phyloP scores from a whole-genome alignment of 2,888 invertebrate genomes.

The Chalcosyrphus nemorum region DNA sequence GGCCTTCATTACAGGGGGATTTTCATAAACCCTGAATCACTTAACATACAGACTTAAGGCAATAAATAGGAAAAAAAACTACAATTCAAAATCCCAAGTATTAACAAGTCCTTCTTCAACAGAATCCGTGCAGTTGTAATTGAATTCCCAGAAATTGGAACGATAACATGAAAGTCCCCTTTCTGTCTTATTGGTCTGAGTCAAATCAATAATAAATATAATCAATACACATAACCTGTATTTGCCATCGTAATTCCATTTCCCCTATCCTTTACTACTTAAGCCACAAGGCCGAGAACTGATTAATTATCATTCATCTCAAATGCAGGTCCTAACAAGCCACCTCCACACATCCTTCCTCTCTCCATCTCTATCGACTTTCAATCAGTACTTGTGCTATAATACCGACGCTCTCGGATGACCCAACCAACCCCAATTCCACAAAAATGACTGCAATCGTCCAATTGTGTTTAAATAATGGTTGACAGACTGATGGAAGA shows the following conservation, averaged over 20 bases:
- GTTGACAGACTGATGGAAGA: conserved; percentile 31
- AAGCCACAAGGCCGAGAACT: conserved; percentile 20
- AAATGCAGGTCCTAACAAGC: conserved; percentile 49
- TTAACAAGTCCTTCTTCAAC: background rate
- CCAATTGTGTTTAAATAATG: conserved; percentile 45
- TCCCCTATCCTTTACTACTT: background rate
- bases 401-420: conserved; percentile 14
- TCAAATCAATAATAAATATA: conserved; percentile 31
- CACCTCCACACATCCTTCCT: conserved; percentile 22
- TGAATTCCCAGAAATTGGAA: conserved; percentile 1
- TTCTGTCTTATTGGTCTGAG: background rate
- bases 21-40: too few species aligned
- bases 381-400: conserved; percentile 23
- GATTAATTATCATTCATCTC: conserved; percentile 48
- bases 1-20: too few species aligned
- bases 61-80: too few species aligned
- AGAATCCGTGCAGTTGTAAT: background rate
- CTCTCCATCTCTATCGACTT: conserved; percentile 23
- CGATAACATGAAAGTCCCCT: conserved; percentile 1
- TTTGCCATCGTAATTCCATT: background rate
- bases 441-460: conserved; percentile 44
- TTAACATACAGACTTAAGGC: too few species aligned
- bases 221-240: conserved; percentile 31
- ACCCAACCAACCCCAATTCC: background rate
- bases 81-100: background rate